These are phyloP conservation scores for Zophobas atratus DNA, from an alignment of 1,140 invertebrate genomes.

Conservation along the genomic window DNA sequence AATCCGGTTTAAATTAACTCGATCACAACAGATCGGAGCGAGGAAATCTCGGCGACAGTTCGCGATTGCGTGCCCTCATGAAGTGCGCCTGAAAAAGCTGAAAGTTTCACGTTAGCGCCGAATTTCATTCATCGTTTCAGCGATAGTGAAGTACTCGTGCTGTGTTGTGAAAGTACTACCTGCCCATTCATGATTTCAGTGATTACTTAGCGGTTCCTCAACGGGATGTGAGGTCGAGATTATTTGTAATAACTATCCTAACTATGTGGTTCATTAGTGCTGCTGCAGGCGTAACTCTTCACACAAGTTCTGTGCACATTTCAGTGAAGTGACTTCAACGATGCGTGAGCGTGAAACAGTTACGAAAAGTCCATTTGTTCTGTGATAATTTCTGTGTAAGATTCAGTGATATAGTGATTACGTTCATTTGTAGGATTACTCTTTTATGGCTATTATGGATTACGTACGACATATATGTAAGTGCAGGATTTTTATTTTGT, in stretches of 20 bases:
- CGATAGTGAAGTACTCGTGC: neutral
- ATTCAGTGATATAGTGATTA: conserved; percentile 31
- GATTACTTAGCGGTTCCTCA: conserved; percentile 6
- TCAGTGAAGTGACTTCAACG: conserved; percentile 37
- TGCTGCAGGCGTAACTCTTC: conserved; percentile 6
- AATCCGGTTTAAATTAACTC: conserved; percentile 34
- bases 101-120: neutral
- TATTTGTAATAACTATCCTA: conserved; percentile 17
- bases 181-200: conserved; percentile 26
- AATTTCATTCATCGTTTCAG: conserved; percentile 10
- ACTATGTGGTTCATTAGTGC: conserved; percentile 27
- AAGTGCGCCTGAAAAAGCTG: neutral
- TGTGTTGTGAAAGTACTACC: conserved; percentile 16
- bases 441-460: conserved; percentile 9
- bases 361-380: conserved; percentile 16
- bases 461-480: conserved; percentile 25
- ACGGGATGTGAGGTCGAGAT: conserved; percentile 2
- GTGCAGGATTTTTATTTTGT: neutral
- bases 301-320: neutral
- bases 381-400: conserved; percentile 28
- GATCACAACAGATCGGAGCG: conserved; percentile 27
- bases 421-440: conserved; percentile 6
- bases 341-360: conserved; percentile 39
- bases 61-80: neutral
- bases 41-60: neutral